Base-by-base conservation (phyloP, 64 coral and sea anemone genomes). In the Trachythela sp. region DNA sequence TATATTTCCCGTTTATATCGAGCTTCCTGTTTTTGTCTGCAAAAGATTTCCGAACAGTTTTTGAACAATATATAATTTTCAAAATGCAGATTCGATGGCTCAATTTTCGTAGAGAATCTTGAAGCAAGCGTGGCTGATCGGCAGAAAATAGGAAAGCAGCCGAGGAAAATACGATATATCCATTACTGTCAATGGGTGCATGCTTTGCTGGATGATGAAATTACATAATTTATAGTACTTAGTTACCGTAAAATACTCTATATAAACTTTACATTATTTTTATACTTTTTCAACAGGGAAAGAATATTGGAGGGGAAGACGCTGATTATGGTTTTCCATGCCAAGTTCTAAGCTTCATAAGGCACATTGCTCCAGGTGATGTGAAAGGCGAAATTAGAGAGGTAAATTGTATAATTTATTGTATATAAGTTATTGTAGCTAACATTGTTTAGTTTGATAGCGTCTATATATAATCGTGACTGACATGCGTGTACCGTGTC, bases 371-470 rank as follows among this genome's bases (percentile, higher is more conserved):
- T 20, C 58, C 87, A 34, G 87, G 39, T 41, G 43, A 88, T 38
- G 48, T 88, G 20, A 39, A 42, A 5, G 87, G 87, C 2, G 87
- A 88, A 60, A 88, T 88, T 34, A 39, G 87, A 24, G 39, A 88
- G 64, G 60, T 75, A 48, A 41, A 75, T n/a, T n/a, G n/a, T n/a
- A n/a, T n/a, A n/a, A n/a, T n/a, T n/a, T n/a, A n/a, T n/a, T n/a
- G n/a, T n/a, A n/a, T n/a, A n/a, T n/a, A n/a, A n/a, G n/a, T n/a
- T n/a, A n/a, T n/a, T n/a, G n/a, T n/a, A n/a, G n/a, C n/a, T n/a
- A n/a, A n/a, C n/a, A n/a, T n/a, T n/a, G n/a, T n/a, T n/a, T n/a
- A n/a, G n/a, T n/a, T n/a, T n/a, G n/a, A n/a, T n/a, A n/a, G n/a
- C n/a, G n/a, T n/a, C n/a, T n/a, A n/a, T n/a, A n/a, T n/a, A n/a